phyloP scores from a whole-genome alignment of 2,797 vertebrate species.

The Carcharodon carcharias region DNA sequence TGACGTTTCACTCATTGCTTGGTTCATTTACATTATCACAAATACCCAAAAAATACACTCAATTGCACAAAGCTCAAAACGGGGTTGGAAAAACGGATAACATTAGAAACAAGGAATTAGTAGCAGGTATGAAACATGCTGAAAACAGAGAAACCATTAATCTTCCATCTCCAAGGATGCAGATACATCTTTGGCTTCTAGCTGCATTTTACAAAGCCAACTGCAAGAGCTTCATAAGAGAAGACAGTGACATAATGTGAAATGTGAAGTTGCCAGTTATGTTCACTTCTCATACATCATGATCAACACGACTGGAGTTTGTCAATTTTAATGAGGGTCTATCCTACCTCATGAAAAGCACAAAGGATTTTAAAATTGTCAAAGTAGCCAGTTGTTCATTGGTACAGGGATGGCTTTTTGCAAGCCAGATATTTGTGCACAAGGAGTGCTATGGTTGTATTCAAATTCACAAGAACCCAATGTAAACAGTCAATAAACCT shows the following conservation, averaged over 20 bases:
- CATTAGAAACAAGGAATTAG: neutral
- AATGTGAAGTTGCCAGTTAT: conserved; percentile 23
- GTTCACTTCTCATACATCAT: neutral
- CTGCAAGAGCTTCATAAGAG: neutral
- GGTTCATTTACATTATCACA: neutral
- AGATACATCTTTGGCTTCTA: neutral
- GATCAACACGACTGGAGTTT: neutral
- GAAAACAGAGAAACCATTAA: conserved; percentile 22
- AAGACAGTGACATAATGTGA: neutral
- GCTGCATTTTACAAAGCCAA: conserved; percentile 20
- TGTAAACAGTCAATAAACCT: neutral
- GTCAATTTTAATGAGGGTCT: neutral
- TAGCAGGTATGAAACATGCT: neutral
- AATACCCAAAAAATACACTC: neutral
- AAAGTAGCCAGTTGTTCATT: neutral
- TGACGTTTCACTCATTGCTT: neutral
- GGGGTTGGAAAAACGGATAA: neutral
- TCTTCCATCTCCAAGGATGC: conserved; percentile 9
- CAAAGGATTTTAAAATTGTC: neutral
- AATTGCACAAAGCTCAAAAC: neutral
- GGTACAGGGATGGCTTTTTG: neutral
- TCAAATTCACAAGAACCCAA: neutral
- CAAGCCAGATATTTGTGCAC: neutral
- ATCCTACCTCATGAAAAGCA: neutral
- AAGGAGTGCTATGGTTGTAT: neutral